Conservation (phyloP, 1,140 invertebrate genomes). For the Zaprionus vittiger region DNA sequence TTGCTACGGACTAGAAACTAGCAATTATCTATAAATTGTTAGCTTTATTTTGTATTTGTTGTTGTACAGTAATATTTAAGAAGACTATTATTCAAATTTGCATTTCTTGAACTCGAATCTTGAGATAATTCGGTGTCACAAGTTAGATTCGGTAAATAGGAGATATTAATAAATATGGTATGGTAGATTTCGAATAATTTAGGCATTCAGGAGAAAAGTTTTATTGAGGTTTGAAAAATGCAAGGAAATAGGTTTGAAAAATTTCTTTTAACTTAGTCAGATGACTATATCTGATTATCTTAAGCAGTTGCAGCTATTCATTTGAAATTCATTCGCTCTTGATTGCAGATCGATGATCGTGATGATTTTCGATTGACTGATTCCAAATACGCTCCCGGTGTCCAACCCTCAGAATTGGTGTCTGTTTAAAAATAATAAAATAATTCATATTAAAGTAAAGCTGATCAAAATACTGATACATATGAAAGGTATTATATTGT, state of each 20-base stretch:
- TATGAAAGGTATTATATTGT: too few species aligned
- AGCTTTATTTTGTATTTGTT: constrained; percentile 1
- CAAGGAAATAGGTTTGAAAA: not conserved
- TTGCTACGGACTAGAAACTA: constrained; percentile 47
- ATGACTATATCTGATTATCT: not conserved
- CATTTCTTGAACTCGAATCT: constrained; percentile 2
- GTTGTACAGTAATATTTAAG: constrained; percentile 35
- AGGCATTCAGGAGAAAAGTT: not conserved
- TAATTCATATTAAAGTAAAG: constrained; percentile 1
- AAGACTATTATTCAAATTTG: constrained; percentile 20
- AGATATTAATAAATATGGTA: not conserved
- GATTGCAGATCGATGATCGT: constrained; percentile 87
- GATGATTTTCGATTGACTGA: constrained; percentile 90
- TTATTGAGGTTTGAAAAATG: not conserved
- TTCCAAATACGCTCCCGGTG: constrained; percentile 96
- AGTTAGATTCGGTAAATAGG: not conserved
- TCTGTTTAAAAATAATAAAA: constrained; percentile 78
- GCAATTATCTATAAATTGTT: constrained; percentile 19
- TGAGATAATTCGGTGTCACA: constrained; percentile 7
- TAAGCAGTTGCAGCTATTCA: constrained; percentile 17
- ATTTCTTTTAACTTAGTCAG: not conserved
- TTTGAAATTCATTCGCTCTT: constrained; percentile 63
- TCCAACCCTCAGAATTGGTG: constrained; percentile 93
- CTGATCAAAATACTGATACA: not conserved
- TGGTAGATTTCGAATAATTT: not conserved